Percentiles rank a stretch among this genome's conserved stretches.
phyloP scores from a whole-genome alignment of 1,140 invertebrate genomes.

The Leptestheria dahalacensis region DNA sequence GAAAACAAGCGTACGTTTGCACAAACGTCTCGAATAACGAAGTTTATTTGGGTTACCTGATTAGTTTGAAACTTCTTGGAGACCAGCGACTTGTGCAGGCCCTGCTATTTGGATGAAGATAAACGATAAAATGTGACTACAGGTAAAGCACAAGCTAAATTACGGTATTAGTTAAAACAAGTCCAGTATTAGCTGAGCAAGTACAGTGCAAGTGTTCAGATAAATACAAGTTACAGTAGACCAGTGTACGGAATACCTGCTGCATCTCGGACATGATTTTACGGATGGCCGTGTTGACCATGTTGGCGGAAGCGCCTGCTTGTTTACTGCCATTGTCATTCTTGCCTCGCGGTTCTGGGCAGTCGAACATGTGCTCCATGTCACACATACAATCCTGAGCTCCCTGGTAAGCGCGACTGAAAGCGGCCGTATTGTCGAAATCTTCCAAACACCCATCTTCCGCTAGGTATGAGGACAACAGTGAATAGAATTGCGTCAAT shows the following conservation, averaged over 20 bases:
- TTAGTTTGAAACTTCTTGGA: slow-evolving; percentile 62
- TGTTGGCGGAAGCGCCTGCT: slow-evolving; percentile 20
- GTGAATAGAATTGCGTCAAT: background rate
- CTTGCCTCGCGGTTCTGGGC: slow-evolving; percentile 33
- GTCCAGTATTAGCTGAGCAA: no score
- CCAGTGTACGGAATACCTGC: slow-evolving; percentile 1
- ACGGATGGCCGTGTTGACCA: slow-evolving; percentile 24
- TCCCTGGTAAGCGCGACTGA: slow-evolving; percentile 85
- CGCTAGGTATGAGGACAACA: no score
- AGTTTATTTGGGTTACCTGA: slow-evolving; percentile 31
- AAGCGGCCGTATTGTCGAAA: slow-evolving; percentile 90
- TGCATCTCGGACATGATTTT: slow-evolving; percentile 22
- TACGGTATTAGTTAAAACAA: no score
- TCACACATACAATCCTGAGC: slow-evolving; percentile 95
- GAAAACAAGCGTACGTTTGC: background rate
- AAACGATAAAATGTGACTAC: slow-evolving; percentile 8
- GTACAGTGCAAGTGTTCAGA: no score
- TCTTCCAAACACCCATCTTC: slow-evolving; percentile 76
- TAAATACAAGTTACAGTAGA: slow-evolving; percentile 20
- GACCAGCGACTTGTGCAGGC: slow-evolving; percentile 49
- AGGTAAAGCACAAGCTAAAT: no score
- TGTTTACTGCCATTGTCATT: background rate
- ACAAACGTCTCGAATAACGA: background rate
- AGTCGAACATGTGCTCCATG: slow-evolving; percentile 95
- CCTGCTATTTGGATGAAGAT: slow-evolving; percentile 14